A percentile compares a stretch with the other conserved stretches of the same genome.
Evolutionary conservation across 2,888 invertebrate genomes (phyloP).

Genomic region (Drosophila anceps): DNA sequence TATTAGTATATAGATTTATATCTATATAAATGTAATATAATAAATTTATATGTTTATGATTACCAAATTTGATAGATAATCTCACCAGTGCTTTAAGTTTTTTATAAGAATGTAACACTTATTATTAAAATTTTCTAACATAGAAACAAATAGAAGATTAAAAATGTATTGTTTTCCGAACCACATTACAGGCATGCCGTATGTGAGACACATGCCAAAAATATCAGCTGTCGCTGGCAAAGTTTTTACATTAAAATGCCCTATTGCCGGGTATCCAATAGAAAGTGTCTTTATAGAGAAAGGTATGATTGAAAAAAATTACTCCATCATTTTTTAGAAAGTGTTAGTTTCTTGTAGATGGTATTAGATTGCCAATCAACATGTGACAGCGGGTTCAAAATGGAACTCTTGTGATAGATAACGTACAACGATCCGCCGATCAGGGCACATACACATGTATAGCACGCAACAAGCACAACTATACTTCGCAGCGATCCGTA

Average conservation of each 20-base stretch:
- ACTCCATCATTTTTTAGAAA: not conserved
- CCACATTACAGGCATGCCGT: conserved; percentile 88
- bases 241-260: conserved; percentile 93
- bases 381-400: conserved; percentile 94
- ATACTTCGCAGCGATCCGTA: conserved; percentile 90
- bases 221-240: conserved; percentile 93
- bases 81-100: no score
- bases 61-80: no score
- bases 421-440: conserved; percentile 93
- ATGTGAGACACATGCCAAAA: conserved; percentile 93
- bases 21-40: not conserved
- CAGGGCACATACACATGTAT: conserved; percentile 96
- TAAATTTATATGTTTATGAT: not conserved
- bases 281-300: conserved; percentile 94
- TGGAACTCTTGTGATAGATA: conserved; percentile 93
- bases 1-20: not conserved
- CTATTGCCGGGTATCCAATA: conserved; percentile 95
- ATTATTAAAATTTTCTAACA: no score
- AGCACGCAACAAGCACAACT: conserved; percentile 92
- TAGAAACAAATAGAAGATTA: no score
- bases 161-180: not conserved
- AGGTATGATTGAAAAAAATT: conserved; percentile 86
- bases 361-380: conserved; percentile 92
- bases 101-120: no score
- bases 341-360: conserved; percentile 86